These are phyloP conservation scores for Pheosia tremula DNA, from an alignment of 2,888 invertebrate genomes.

Conservation along the genomic window DNA sequence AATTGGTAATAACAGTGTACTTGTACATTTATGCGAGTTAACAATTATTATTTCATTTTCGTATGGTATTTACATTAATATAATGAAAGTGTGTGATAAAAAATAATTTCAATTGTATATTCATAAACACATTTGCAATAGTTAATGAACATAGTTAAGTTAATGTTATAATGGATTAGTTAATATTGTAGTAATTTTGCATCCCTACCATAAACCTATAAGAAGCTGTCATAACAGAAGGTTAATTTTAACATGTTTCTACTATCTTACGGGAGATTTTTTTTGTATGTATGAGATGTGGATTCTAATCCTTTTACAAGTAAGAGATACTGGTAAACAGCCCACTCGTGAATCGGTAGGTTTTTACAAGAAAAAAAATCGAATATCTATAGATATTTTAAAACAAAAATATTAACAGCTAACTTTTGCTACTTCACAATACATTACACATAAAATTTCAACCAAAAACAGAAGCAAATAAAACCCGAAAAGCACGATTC, in stretches of 20 bases:
- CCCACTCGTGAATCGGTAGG: too few relatives aligned
- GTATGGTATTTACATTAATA: background rate
- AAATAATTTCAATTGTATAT: background rate
- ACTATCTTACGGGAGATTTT: too few relatives aligned
- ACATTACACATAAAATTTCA: background rate
- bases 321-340: too few relatives aligned
- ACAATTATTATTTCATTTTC: background rate
- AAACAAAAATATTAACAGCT: background rate
- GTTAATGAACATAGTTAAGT: background rate
- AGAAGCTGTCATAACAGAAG: too few relatives aligned
- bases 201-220: too few relatives aligned
- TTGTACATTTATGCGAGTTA: background rate
- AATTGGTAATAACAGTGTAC: background rate
- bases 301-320: too few relatives aligned
- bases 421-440: background rate
- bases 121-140: background rate
- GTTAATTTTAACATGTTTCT: too few relatives aligned
- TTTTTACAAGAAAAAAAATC: background rate
- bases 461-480: constrained; percentile 2
- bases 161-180: background rate
- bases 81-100: background rate
- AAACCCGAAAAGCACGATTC: constrained; percentile 3
- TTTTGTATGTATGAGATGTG: too few relatives aligned
- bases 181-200: too few relatives aligned
- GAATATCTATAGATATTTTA: background rate